Conservation (phyloP, 2,797 vertebrate species). For the Sebastes reedi region DNA sequence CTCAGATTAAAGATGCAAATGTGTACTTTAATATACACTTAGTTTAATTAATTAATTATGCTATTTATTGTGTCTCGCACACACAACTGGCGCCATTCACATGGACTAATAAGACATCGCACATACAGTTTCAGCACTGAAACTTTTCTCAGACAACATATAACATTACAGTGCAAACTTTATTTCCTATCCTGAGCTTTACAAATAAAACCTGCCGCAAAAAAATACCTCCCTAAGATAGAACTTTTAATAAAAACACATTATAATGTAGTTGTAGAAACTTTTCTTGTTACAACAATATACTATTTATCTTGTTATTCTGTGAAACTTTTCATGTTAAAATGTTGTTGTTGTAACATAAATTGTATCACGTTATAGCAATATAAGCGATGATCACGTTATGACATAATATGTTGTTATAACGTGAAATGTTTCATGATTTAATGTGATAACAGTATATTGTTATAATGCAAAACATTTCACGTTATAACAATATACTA, state of each 20-base stretch:
- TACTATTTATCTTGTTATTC: accelerated
- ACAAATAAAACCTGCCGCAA: background rate
- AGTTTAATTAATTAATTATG: background rate
- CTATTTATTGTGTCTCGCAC: background rate
- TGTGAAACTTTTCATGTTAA: too few species aligned
- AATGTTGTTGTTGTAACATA: too few species aligned
- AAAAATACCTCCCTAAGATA: too few species aligned
- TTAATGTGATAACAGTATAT: too few species aligned
- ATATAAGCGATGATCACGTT: accelerated
- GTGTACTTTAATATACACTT: background rate
- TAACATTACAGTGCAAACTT: background rate
- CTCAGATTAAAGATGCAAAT: background rate
- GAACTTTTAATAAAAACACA: background rate
- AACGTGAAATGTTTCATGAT: too few species aligned
- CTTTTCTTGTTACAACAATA: too few species aligned
- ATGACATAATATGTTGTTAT: too few species aligned
- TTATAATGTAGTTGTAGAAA: background rate
- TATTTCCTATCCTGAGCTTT: background rate
- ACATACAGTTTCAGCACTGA: background rate
- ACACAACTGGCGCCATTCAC: background rate
- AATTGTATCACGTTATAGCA: too few species aligned
- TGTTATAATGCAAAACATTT: too few species aligned
- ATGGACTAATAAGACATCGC: too few species aligned
- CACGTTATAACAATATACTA: too few species aligned
- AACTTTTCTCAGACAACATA: background rate